Base-by-base conservation (phyloP, 92 coral and sea anemone genomes). In the Siderastrea radians region DNA sequence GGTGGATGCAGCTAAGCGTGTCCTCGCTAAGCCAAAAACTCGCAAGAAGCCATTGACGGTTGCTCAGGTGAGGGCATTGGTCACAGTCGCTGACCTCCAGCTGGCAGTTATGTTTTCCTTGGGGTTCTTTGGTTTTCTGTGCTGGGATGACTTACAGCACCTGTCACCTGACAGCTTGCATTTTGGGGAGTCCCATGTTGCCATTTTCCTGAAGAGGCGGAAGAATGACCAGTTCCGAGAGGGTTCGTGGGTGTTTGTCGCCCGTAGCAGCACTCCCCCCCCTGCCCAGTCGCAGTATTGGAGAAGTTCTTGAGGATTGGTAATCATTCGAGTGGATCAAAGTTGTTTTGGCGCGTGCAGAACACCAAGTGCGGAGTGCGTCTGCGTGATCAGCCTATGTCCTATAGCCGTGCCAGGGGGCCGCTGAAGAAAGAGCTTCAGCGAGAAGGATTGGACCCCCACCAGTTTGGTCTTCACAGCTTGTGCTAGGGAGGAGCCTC, bases 401-500 rank as follows among this genome's bases (percentile, higher is more conserved):
- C 91, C 3, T 91, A 91, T 54, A 74, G 79, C 49, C 87, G 84
- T 49, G 94, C 91, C 44, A 81, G 49, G 43, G 91, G 87, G 65
- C 80, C 81, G 81, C 79, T 87, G 5, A 82, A 86, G 78, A 43
- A 7, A 3, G 80, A 83, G 89, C 78, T 91, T 47, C 80, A 59
- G 57, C 68, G 66, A 46, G 76, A 74, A 70, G 84, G 84, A 53
- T 72, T 91, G 55, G 83, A 91, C 54, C 76, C 88, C 7, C 76
- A 70, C 59, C 71, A 9, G 26, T 91, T 86, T 43, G 85, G 88
- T 19, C 68, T 84, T 15, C 92, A 88, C 49, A 88, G 94, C 76
- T 86, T 92, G 52, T 44, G 89, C 38, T 80, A 87, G 12, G 92
- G 89, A n/a, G 91, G 80, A 52, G 89, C 91, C 49, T 52, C 89